These are phyloP conservation scores for Drosophila ezoana DNA, from an alignment of 2,888 invertebrate genomes.

Conservation along the genomic window DNA sequence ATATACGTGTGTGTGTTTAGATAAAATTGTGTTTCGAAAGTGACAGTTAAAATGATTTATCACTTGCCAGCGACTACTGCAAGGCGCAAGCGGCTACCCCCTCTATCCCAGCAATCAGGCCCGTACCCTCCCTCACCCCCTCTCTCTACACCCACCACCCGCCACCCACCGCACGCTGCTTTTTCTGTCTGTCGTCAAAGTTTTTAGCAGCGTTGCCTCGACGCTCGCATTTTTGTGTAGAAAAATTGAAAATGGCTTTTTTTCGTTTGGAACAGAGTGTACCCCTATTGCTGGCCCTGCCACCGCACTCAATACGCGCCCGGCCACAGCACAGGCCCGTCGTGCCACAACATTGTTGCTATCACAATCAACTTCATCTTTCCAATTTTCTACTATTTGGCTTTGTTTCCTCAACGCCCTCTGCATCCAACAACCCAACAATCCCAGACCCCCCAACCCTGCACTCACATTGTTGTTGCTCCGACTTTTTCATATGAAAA, in stretches of 20 bases:
- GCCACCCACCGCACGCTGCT: slow-evolving; percentile 7
- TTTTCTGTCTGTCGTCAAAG: slow-evolving; percentile 81
- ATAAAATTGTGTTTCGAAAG: slow-evolving; percentile 85
- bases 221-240: slow-evolving; percentile 71
- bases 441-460: not conserved
- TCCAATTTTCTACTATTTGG: slow-evolving; percentile 82
- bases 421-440: not conserved
- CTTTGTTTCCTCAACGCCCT: slow-evolving; percentile 51
- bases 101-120: slow-evolving; percentile 5
- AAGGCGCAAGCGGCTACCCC: slow-evolving; percentile 64
- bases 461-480: slow-evolving; percentile 44
- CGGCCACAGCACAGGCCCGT: not conserved
- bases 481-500: slow-evolving; percentile 72
- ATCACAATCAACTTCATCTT: slow-evolving; percentile 76
- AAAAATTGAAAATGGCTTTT: slow-evolving; percentile 81
- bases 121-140: not conserved
- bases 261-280: slow-evolving; percentile 43
- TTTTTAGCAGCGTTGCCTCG: slow-evolving; percentile 81
- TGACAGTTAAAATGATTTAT: slow-evolving; percentile 85
- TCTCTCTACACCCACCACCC: not conserved
- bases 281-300: slow-evolving; percentile 7
- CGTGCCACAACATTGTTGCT: slow-evolving; percentile 52
- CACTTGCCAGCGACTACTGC: slow-evolving; percentile 81
- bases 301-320: not conserved
- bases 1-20: slow-evolving; percentile 72